These are phyloP conservation scores for Holothuria leucospilota DNA, from an alignment of 53 echinoderm and acorn worm genomes.

Conservation along the genomic window DNA sequence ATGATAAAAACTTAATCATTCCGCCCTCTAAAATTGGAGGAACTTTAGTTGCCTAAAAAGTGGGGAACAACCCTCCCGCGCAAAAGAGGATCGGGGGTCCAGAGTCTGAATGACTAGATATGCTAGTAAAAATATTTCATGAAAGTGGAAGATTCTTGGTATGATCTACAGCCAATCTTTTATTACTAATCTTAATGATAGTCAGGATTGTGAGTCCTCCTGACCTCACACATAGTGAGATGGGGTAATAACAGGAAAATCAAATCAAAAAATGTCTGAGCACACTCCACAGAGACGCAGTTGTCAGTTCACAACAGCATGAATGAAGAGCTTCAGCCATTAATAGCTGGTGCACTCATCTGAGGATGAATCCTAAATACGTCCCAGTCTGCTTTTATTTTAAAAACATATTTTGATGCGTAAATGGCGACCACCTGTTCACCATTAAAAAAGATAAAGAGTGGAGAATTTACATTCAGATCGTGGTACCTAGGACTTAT, in stretches of 20 bases:
- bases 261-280: background rate
- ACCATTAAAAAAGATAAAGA: constrained; percentile 60
- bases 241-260: background rate
- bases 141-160: too few species aligned
- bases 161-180: too few species aligned
- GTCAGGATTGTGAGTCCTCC: too few species aligned
- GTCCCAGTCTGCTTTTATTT: constrained; percentile 37
- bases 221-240: too few species aligned
- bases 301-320: constrained; percentile 35
- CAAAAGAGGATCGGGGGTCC: too few species aligned
- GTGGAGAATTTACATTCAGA: constrained; percentile 56
- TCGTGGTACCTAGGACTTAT: constrained; percentile 57
- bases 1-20: too few species aligned
- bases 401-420: constrained; percentile 55
- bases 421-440: constrained; percentile 63
- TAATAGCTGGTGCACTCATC: background rate
- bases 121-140: too few species aligned
- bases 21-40: too few species aligned
- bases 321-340: background rate
- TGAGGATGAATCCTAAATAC: background rate
- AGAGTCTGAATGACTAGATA: too few species aligned
- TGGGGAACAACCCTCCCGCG: too few species aligned
- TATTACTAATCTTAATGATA: too few species aligned
- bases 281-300: background rate
- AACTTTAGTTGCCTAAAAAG: too few species aligned